These are phyloP conservation scores for Stichodactyla helianthus DNA, from an alignment of 64 coral and sea anemone species.

Conservation along the genomic window DNA sequence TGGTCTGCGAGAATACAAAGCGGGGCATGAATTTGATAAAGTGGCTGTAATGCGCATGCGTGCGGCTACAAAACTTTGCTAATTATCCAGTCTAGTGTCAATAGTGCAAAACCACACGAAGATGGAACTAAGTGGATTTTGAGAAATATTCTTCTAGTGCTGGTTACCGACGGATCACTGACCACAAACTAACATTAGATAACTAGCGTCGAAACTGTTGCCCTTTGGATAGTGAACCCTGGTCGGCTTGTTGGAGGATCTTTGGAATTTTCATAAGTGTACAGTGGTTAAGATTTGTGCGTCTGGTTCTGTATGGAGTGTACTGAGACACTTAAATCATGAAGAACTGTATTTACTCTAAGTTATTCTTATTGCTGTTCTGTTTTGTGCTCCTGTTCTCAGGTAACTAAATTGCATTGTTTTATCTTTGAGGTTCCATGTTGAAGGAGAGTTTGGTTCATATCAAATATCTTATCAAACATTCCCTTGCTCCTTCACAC, in stretches of 20 bases:
- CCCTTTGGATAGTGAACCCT: background rate
- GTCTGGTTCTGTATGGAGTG: background rate
- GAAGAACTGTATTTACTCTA: background rate
- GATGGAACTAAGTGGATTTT: background rate
- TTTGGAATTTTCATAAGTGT: background rate
- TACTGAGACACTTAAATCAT: background rate
- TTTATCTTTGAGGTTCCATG: conserved; percentile 6
- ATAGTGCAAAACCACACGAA: background rate
- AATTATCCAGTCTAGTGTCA: conserved; percentile 9
- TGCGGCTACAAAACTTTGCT: conserved; percentile 11
- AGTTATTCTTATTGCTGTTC: background rate
- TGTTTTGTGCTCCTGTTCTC: background rate
- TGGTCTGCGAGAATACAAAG: background rate
- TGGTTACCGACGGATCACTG: conserved; percentile 11
- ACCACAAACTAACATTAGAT: conserved; percentile 17
- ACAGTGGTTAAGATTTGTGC: background rate
- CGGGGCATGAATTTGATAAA: background rate
- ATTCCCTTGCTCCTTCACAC: background rate
- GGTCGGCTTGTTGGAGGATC: background rate
- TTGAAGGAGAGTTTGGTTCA: background rate
- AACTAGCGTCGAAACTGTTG: background rate
- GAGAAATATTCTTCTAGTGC: background rate
- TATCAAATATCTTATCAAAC: conserved; percentile 1
- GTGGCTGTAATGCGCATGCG: background rate
- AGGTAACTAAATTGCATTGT: background rate